These are phyloP conservation scores for Thaumatotibia leucotreta DNA, from an alignment of 1,140 invertebrate species.

Conservation along the genomic window DNA sequence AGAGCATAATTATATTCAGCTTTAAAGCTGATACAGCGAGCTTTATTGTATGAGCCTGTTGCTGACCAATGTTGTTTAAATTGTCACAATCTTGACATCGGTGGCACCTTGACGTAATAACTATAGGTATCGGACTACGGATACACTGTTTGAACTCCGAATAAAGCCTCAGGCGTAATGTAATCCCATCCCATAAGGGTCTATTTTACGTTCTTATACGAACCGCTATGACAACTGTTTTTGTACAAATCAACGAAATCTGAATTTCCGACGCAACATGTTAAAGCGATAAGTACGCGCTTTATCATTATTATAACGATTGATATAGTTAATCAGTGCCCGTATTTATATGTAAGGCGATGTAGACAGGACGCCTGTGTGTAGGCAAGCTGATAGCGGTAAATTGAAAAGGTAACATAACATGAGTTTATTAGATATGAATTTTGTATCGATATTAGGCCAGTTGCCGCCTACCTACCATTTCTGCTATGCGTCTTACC, in stretches of 20 bases:
- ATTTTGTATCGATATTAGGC: slow-evolving; percentile 53
- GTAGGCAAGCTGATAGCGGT: slow-evolving; percentile 55
- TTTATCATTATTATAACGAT: slow-evolving; percentile 14
- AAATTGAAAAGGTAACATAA: slow-evolving; percentile 54
- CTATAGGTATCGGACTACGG: no score
- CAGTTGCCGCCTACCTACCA: slow-evolving; percentile 30
- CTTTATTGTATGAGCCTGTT: no score
- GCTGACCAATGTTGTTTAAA: no score
- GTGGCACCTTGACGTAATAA: no score
- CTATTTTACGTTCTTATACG: no score
- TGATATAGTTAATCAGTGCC: slow-evolving; percentile 8
- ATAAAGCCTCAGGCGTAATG: no score
- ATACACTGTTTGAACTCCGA: no score
- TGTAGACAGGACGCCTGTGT: slow-evolving; percentile 43
- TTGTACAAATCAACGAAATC: not conserved
- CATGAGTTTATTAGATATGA: slow-evolving; percentile 66
- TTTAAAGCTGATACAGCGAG: no score
- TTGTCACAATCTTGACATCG: no score
- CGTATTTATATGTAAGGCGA: slow-evolving; percentile 17
- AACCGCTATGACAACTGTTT: not conserved
- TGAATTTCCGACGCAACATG: not conserved
- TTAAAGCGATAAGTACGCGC: slow-evolving; percentile 4
- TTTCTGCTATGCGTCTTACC: not conserved
- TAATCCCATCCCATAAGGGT: no score
- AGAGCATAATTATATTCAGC: no score